Evolutionary conservation across 2,888 invertebrate genomes (phyloP).

Genomic region (Timema cristinae): DNA sequence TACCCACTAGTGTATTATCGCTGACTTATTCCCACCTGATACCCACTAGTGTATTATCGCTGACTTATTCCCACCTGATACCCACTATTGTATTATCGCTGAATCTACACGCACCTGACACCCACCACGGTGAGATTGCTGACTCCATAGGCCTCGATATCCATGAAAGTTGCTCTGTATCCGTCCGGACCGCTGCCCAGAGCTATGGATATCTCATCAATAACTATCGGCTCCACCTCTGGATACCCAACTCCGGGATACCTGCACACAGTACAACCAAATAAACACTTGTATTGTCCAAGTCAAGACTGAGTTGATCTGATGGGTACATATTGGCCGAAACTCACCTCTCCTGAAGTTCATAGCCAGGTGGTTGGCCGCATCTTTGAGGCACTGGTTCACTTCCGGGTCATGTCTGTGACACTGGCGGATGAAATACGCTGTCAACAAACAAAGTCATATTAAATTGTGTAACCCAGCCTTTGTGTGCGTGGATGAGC

Average conservation of each 20-base stretch:
- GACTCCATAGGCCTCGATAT: conserved; percentile 76
- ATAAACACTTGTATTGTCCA: no score
- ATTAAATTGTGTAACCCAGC: background rate
- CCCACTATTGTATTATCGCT: background rate
- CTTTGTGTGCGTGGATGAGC: no score
- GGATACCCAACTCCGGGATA: conserved; percentile 66
- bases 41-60: no score
- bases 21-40: no score
- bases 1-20: no score
- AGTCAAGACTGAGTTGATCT: no score
- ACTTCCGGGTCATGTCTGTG: conserved; percentile 64
- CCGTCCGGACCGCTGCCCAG: conserved; percentile 78
- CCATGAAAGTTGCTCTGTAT: conserved; percentile 73
- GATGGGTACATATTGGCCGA: background rate
- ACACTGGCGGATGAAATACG: conserved; percentile 68
- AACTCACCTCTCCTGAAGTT: conserved; percentile 55
- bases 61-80: no score
- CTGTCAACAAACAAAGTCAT: conserved; percentile 18
- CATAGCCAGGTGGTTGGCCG: conserved; percentile 69
- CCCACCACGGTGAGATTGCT: conserved; percentile 75
- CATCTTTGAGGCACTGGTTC: conserved; percentile 67
- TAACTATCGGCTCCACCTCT: conserved; percentile 69
- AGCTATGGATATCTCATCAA: conserved; percentile 77
- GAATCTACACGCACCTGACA: conserved; percentile 56
- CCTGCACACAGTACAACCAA: conserved; percentile 45